Evolutionary conservation across 2,797 vertebrate genomes (phyloP).

Genomic region (Takifugu rubripes): DNA sequence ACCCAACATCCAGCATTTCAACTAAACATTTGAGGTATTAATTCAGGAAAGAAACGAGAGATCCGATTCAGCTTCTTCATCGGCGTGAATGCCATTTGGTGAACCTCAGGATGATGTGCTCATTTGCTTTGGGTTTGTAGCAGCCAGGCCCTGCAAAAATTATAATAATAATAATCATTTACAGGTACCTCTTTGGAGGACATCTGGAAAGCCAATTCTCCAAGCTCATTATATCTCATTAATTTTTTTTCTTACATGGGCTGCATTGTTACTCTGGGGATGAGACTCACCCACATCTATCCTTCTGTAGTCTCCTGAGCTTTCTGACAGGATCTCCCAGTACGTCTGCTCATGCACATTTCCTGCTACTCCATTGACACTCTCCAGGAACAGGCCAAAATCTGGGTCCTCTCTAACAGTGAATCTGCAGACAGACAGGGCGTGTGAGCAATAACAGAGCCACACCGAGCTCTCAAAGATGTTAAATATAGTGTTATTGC

Average conservation of each 20-base stretch:
- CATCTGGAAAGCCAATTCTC: conserved; percentile 26
- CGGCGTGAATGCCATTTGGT: conserved; percentile 38
- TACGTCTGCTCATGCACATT: conserved; percentile 47
- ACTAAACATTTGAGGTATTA: background rate
- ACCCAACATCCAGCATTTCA: background rate
- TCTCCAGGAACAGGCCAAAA: conserved; percentile 60
- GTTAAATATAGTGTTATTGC: background rate
- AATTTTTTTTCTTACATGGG: conserved; percentile 23
- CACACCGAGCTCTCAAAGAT: conserved; percentile 1
- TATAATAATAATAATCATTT: background rate
- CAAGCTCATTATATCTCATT: conserved; percentile 52
- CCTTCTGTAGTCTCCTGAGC: conserved; percentile 36
- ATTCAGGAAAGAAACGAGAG: background rate
- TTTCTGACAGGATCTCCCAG: conserved; percentile 71
- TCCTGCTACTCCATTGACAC: conserved; percentile 68
- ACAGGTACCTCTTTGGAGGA: conserved; percentile 2
- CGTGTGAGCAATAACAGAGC: background rate
- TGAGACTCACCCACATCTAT: conserved; percentile 63
- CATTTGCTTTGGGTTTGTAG: conserved; percentile 50
- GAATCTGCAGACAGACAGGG: conserved; percentile 48
- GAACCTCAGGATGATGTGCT: conserved; percentile 67
- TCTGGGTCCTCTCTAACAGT: conserved; percentile 54
- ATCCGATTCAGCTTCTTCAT: background rate
- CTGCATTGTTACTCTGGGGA: conserved; percentile 27
- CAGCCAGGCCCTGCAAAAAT: conserved; percentile 60